Conservation (phyloP, 2,113 vertebrate species). For the Halcyon malimbica region DNA sequence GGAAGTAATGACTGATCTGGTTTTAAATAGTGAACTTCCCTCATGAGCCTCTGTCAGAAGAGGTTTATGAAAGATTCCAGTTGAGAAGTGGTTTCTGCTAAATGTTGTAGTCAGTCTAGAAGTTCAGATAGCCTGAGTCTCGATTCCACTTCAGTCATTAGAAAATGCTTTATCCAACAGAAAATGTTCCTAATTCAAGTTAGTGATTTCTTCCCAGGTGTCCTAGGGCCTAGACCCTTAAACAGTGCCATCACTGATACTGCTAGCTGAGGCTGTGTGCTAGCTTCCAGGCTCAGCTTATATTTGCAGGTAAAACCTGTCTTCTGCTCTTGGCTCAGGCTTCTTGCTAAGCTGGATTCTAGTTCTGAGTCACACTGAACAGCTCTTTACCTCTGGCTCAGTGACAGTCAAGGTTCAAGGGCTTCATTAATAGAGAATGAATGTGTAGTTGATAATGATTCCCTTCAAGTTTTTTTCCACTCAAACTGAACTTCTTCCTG, state of each 20-base stretch:
- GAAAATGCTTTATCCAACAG: background rate
- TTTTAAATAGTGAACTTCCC: background rate
- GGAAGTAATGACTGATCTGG: background rate
- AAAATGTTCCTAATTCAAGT: background rate
- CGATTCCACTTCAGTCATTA: background rate
- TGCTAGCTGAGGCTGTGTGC: background rate
- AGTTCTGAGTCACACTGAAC: background rate
- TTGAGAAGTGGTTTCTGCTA: background rate
- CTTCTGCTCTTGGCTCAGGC: background rate
- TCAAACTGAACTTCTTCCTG: background rate
- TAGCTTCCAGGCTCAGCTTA: background rate
- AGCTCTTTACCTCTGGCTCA: background rate
- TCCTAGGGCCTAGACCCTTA: background rate
- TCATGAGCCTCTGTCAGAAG: background rate
- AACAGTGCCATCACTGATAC: background rate
- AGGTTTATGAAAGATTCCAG: background rate
- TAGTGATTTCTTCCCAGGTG: background rate
- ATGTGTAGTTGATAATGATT: background rate
- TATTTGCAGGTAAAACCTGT: background rate
- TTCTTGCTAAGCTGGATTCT: background rate
- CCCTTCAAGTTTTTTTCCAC: background rate
- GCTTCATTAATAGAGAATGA: background rate
- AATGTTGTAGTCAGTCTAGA: background rate
- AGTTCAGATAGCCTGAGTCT: background rate
- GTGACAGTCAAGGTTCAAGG: background rate